Base-by-base conservation (phyloP, 1,140 invertebrate genomes). In the Drosophila mayri region DNA sequence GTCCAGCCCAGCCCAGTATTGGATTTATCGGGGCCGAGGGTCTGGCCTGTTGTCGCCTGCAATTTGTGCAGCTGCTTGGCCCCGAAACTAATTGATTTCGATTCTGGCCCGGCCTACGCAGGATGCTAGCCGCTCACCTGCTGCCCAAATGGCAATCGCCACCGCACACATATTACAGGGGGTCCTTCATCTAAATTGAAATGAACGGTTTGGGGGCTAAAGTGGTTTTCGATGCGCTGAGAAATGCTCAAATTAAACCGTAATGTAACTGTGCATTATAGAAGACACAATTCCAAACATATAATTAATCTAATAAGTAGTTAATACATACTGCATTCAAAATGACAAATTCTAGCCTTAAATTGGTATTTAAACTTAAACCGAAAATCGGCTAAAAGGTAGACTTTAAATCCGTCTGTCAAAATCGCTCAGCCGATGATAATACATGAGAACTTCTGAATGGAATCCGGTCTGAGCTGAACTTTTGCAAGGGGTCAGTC, bases 31-130 rank as follows among this genome's bases (percentile, higher is more conserved):
- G 68, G 66, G 50, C 67, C 67, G 66, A 40, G 52, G 66, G 52
- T 54, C 43, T 28, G 43, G 66, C 66, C 52, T 59, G 52, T 71
- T 72, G 66, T 72, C 68, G 66, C 66, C 67, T 49, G 68, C 68
- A 72, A 71, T 72, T 72, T 72, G 68, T 72, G 68, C 66, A 72
- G 66, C 52, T 72, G 52, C 66, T 72, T 50, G 68, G 52, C 30
- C 68, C 54, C 44, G 30, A 50, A 72, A 60, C 66, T 72, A 72
- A 72, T 72, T 72, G 68, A 49, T 72, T 72, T 72, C 43, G 68
- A 70, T 35, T 59, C 37, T 41, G 41, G 22, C 18, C 18, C 25
- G 49, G 30, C 14, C 68, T 50, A 59, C 54, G 50, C 68, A 66
- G n/a, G 20, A 50, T 28, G 44, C 30, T 32, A 18, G 20, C 30